phyloP scores from a whole-genome alignment of 2,113 vertebrate species.

The Engystomops pustulosus region DNA sequence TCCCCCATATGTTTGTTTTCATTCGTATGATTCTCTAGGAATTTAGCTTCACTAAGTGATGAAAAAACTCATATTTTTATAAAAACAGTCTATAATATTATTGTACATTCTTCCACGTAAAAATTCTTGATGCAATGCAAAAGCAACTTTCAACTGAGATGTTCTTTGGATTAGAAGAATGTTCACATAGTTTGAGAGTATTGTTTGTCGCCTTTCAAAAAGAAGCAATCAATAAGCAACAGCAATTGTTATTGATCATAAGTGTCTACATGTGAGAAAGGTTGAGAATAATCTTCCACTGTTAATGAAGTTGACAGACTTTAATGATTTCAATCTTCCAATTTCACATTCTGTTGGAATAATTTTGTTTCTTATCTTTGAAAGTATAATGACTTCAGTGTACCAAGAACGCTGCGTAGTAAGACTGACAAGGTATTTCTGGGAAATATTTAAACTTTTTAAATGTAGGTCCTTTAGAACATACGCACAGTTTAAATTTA shows the following conservation, averaged over 20 bases:
- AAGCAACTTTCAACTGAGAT: neutral
- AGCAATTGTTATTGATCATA: slow-evolving; percentile 40
- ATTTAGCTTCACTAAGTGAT: too few species aligned
- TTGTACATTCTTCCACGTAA: too few species aligned
- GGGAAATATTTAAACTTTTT: neutral
- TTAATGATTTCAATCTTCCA: slow-evolving; percentile 39
- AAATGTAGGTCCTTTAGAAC: neutral
- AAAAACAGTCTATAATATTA: neutral
- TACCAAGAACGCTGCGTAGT: neutral
- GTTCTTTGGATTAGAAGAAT: neutral
- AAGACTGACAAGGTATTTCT: neutral
- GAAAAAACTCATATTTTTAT: too few species aligned
- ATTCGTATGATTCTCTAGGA: too few species aligned
- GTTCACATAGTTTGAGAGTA: slow-evolving; percentile 3
- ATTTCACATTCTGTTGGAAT: slow-evolving; percentile 33
- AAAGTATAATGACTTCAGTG: neutral
- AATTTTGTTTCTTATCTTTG: slow-evolving; percentile 32
- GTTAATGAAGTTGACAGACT: slow-evolving; percentile 42
- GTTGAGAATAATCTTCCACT: slow-evolving; percentile 31
- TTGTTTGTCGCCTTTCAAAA: slow-evolving; percentile 6
- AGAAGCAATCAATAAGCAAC: slow-evolving; percentile 26
- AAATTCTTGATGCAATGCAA: too few species aligned
- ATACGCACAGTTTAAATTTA: too few species aligned
- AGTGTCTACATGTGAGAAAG: slow-evolving; percentile 22
- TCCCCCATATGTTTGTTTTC: too few species aligned